A percentile compares a stretch with the other conserved stretches of the same genome.
Evolutionary conservation across 2,888 invertebrate species (phyloP).

Genomic region (Hemaris fuciformis): DNA sequence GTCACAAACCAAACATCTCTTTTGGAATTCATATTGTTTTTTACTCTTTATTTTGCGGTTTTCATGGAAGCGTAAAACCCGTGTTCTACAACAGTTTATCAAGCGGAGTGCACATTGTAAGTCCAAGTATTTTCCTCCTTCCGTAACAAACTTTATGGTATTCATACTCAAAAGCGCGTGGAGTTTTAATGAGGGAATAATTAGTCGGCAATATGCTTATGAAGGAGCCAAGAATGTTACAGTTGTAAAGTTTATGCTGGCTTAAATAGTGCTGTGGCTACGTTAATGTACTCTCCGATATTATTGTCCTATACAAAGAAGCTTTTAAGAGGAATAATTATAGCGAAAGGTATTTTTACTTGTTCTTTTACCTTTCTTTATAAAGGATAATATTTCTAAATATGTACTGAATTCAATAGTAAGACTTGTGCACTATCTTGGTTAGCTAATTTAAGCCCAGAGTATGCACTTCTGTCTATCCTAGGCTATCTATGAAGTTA

Average conservation of each 20-base stretch:
- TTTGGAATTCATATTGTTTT: conserved; percentile 11
- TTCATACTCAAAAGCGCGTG: not conserved
- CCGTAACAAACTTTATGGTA: not conserved
- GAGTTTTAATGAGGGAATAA: conserved; percentile 7
- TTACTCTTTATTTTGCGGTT: conserved; percentile 16
- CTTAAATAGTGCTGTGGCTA: not conserved
- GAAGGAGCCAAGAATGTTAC: not conserved
- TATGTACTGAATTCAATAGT: no score
- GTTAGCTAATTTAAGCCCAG: no score
- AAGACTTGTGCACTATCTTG: no score
- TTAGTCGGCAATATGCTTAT: conserved; percentile 4
- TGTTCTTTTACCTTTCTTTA: no score
- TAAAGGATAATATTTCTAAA: no score
- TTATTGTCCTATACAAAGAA: no score
- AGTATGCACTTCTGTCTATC: no score
- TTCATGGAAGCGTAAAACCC: conserved; percentile 20
- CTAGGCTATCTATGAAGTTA: no score
- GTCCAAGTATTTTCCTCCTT: conserved; percentile 8
- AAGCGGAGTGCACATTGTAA: not conserved
- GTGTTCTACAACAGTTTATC: conserved; percentile 9
- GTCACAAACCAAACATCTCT: not conserved
- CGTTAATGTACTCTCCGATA: not conserved
- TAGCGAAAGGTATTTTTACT: no score
- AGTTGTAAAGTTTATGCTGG: not conserved
- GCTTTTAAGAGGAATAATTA: no score